These are phyloP conservation scores for Melanchra persicariae DNA, from an alignment of 2,888 invertebrate species.

Conservation along the genomic window DNA sequence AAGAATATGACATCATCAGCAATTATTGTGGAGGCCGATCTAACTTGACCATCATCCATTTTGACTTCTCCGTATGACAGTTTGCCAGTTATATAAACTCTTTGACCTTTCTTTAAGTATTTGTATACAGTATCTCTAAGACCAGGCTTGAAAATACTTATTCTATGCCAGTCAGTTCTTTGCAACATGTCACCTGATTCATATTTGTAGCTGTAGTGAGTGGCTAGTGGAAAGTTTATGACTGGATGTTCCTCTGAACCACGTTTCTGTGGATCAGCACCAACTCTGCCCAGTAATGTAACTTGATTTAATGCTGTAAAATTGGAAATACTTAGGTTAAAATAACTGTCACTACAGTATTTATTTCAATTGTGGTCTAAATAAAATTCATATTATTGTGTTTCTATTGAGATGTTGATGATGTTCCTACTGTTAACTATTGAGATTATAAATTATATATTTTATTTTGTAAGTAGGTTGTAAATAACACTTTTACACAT, in stretches of 20 bases:
- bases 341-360: neutral
- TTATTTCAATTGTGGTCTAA: neutral
- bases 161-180: slow-evolving; percentile 97
- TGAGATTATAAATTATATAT: no score
- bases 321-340: slow-evolving; percentile 13
- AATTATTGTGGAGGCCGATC: slow-evolving; percentile 94
- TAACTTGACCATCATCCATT: slow-evolving; percentile 93
- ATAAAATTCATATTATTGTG: neutral
- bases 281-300: slow-evolving; percentile 96
- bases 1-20: slow-evolving; percentile 97
- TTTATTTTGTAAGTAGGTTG: no score
- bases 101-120: slow-evolving; percentile 96
- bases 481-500: no score
- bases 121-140: slow-evolving; percentile 95
- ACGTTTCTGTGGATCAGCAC: slow-evolving; percentile 96
- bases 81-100: slow-evolving; percentile 95
- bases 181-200: slow-evolving; percentile 95
- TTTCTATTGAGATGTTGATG: no score
- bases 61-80: slow-evolving; percentile 96
- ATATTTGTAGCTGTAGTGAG: slow-evolving; percentile 96
- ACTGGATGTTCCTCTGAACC: slow-evolving; percentile 96
- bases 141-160: slow-evolving; percentile 96
- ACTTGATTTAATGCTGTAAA: slow-evolving; percentile 94
- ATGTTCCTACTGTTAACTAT: neutral
- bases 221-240: slow-evolving; percentile 97